These are phyloP conservation scores for Subacronicta megacephala DNA, from an alignment of 2,888 invertebrate genomes.

Conservation along the genomic window DNA sequence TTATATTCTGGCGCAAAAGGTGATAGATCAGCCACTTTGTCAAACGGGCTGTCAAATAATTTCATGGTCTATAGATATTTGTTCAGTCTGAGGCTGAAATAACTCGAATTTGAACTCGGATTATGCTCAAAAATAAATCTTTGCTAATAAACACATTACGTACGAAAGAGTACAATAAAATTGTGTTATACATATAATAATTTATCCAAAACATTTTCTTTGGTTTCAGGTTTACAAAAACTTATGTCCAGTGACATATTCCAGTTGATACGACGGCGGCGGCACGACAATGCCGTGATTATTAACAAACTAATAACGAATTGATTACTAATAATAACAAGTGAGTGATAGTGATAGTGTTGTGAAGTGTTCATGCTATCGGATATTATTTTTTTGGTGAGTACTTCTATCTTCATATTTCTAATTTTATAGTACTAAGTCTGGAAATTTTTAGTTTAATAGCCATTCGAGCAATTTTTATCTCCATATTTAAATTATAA, in stretches of 20 bases:
- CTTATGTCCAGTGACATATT: conserved; percentile 56
- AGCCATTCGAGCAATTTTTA: too few species aligned
- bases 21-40: too few species aligned
- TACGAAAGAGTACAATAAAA: too few species aligned
- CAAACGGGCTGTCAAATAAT: too few species aligned
- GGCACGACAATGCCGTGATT: conserved; percentile 46
- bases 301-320: conserved; percentile 50
- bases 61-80: too few species aligned
- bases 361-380: conserved; percentile 50
- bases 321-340: conserved; percentile 46
- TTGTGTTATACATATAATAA: neutral
- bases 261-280: conserved; percentile 33
- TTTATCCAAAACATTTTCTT: conserved; percentile 3
- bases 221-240: conserved; percentile 60
- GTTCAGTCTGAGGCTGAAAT: too few species aligned
- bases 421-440: neutral
- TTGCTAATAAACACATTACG: too few species aligned
- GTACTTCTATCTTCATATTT: conserved; percentile 20
- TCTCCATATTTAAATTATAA: neutral
- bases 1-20: too few species aligned
- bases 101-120: too few species aligned
- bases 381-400: conserved; percentile 48
- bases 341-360: conserved; percentile 55
- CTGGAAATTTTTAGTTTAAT: neutral
- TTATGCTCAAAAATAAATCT: too few species aligned